These are phyloP conservation scores for Mallotus villosus DNA, from an alignment of 2,797 vertebrate species.

Conservation along the genomic window DNA sequence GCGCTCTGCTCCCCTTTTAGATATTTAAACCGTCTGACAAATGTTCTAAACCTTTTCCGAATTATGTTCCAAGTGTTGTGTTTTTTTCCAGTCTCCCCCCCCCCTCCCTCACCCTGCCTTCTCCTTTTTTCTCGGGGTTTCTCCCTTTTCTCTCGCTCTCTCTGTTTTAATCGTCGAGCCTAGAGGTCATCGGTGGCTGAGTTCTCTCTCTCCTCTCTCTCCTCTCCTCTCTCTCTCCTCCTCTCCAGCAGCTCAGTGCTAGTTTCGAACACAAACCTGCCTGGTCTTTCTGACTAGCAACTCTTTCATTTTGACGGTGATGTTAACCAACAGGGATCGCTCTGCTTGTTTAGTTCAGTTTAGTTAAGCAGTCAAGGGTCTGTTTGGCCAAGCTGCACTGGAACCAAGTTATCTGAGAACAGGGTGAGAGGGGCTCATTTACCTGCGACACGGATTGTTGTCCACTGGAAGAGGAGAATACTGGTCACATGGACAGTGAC, in stretches of 20 bases:
- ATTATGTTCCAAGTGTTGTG: constrained; percentile 56
- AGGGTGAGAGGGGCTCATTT: neutral
- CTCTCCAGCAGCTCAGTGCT: constrained; percentile 8
- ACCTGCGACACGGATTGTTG: neutral
- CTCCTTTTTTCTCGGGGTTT: neutral
- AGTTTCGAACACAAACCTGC: neutral
- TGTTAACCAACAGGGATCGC: constrained; percentile 2
- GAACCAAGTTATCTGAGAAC: neutral
- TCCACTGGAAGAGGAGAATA: neutral
- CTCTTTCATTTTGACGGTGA: neutral
- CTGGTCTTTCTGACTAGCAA: neutral
- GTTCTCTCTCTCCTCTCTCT: constrained; percentile 29
- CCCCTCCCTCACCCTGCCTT: neutral
- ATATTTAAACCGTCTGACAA: constrained; percentile 48
- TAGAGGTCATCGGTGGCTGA: constrained; percentile 41
- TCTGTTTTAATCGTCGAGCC: constrained; percentile 13
- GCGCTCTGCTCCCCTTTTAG: constrained; percentile 23
- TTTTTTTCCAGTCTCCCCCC: neutral
- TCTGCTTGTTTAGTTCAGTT: constrained; percentile 16
- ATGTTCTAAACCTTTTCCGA: constrained; percentile 66
- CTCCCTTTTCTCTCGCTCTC: neutral
- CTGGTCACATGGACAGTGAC: neutral
- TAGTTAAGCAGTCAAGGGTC: neutral
- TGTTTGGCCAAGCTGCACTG: neutral
- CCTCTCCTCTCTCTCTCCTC: neutral